Evolutionary conservation across 2,888 invertebrate species (phyloP), one percentile per base, ranked within the genome.

Genomic region (Barypeithes pellucidus): DNA sequence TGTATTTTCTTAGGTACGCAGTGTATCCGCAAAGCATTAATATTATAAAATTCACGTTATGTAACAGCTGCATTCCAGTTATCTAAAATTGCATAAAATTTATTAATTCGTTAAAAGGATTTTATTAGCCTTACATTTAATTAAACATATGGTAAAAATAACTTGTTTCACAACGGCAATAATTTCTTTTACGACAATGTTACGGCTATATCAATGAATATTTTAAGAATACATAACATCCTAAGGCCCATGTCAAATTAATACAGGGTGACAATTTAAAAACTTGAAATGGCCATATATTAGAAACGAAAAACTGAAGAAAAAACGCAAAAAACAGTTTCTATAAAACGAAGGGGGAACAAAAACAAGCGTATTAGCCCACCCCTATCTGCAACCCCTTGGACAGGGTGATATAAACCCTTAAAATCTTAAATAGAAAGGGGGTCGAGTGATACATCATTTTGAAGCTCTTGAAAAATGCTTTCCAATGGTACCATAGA

Each of bases 41-140:
- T 33, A 16, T 36, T 57, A 57, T 57, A 29, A 57, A 33, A 57
- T n/a, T 29, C 24, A 57, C 18, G 54, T 57, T 57, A 57, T 33
- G 54, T 33, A 57, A 57, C 54, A 57, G 54, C 54, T 57, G 54
- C 54, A 57, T 57, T 9, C 36, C 54, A 29, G 54, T 33, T 57
- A 57, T 24, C 24, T 57, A 29, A 57, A 57, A 57, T 57, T 57
- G 16, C 54, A 57, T 57, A 57, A 57, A 57, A 33, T 57, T 57
- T 57, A 57, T 57, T 29, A 57, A 57, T 57, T 57, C 14, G 33
- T 57, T 57, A 57, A 33, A 18, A 57, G 33, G 33, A 29, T 57
- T 57, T 57, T 57, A 57, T 33, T 33, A 33, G 33, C 24, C 33
- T 33, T 36, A 16, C 39, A 9, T 57, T 57, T 57, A 57, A 33